These are phyloP conservation scores for Philopedon plagiatum DNA, from an alignment of 2,888 invertebrate genomes.

Conservation along the genomic window DNA sequence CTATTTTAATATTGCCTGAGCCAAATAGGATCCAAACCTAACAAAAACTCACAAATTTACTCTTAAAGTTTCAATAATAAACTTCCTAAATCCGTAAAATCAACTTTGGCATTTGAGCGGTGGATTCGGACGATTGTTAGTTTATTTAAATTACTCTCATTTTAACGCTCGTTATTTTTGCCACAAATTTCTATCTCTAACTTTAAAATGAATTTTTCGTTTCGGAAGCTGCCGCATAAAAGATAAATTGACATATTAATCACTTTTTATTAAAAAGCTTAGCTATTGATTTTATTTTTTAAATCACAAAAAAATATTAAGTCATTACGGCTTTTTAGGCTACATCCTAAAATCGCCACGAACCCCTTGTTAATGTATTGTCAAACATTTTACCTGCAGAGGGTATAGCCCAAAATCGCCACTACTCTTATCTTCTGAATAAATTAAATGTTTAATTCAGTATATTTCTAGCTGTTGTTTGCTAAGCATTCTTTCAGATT, in stretches of 20 bases:
- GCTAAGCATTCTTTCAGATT: too few species aligned
- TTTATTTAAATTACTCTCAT: constrained; percentile 64
- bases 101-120: constrained; percentile 42
- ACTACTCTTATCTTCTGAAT: too few species aligned
- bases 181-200: constrained; percentile 51
- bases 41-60: constrained; percentile 58
- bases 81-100: constrained; percentile 47
- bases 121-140: constrained; percentile 57
- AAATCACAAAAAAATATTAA: neutral
- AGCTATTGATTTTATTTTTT: constrained; percentile 5
- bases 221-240: constrained; percentile 1
- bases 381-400: too few species aligned
- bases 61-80: constrained; percentile 47
- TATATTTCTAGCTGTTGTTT: too few species aligned
- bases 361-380: too few species aligned
- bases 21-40: constrained; percentile 32
- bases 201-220: constrained; percentile 24
- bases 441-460: too few species aligned
- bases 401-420: too few species aligned
- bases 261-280: constrained; percentile 23
- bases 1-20: constrained; percentile 32
- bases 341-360: too few species aligned
- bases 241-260: constrained; percentile 21
- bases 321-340: too few species aligned
- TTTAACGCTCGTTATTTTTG: constrained; percentile 62